Percentiles rank a stretch among this genome's conserved stretches.
Evolutionary conservation across 2,113 vertebrate species (phyloP).

Genomic region (Rhinopithecus roxellana): DNA sequence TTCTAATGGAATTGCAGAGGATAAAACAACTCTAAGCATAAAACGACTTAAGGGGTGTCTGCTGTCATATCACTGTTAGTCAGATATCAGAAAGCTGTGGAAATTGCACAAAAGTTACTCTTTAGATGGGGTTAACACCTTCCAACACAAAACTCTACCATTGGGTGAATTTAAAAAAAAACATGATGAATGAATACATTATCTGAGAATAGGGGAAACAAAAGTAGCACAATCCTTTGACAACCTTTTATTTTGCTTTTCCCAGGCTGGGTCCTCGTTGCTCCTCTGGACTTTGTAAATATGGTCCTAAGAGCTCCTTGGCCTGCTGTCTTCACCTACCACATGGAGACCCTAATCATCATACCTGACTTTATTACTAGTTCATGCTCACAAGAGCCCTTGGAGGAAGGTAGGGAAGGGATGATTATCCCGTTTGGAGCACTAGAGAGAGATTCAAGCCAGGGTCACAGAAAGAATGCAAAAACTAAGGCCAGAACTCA

Average conservation of each 20-base stretch:
- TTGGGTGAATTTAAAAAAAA: background rate
- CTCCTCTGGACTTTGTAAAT: background rate
- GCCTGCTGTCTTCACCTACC: background rate
- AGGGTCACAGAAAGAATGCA: background rate
- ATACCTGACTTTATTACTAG: background rate
- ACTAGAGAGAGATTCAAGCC: background rate
- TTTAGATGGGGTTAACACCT: background rate
- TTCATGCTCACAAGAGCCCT: background rate
- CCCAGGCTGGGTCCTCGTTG: background rate
- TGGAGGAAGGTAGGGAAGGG: background rate
- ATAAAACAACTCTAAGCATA: background rate
- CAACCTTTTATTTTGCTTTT: background rate
- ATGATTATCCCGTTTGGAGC: background rate
- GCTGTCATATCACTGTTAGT: background rate
- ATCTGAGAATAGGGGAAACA: background rate
- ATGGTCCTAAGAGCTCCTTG: background rate
- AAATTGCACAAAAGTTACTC: background rate
- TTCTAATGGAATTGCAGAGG: background rate
- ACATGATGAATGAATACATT: background rate
- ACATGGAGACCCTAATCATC: too few relatives aligned
- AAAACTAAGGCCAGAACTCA: background rate
- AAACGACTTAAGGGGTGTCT: background rate
- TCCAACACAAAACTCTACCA: background rate
- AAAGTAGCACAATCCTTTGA: background rate
- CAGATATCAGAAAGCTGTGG: background rate